Evolutionary conservation across 2,888 invertebrate genomes (phyloP).

Genomic region (Nomada ferruginata): DNA sequence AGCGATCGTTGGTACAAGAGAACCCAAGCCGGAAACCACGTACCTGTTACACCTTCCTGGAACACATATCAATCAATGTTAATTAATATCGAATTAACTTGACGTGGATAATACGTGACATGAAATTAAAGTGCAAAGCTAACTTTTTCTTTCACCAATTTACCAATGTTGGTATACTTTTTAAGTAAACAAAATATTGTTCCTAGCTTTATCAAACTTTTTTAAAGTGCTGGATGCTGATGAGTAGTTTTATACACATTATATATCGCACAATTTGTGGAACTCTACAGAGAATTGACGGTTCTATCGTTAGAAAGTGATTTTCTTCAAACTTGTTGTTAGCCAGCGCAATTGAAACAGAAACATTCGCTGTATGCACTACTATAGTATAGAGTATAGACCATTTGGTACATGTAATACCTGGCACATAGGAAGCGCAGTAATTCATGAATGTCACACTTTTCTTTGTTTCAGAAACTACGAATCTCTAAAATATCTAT

Average conservation of each 20-base stretch:
- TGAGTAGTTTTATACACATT: neutral
- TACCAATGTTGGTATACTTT: too few species aligned
- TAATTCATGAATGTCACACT: neutral
- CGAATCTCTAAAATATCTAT: neutral
- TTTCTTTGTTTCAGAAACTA: neutral
- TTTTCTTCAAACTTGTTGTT: conserved; percentile 8
- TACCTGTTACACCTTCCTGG: conserved; percentile 89
- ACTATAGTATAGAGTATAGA: too few species aligned
- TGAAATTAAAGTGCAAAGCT: too few species aligned
- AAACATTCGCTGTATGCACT: neutral
- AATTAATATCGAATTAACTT: neutral
- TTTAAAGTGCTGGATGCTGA: neutral
- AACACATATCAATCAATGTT: conserved; percentile 58
- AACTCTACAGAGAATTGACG: neutral
- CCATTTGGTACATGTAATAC: too few species aligned
- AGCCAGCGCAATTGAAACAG: neutral
- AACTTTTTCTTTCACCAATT: neutral
- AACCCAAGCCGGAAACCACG: conserved; percentile 93
- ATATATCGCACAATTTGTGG: neutral
- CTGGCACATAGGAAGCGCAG: too few species aligned
- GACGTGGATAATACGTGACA: too few species aligned
- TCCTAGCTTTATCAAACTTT: neutral
- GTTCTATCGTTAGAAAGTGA: conserved; percentile 26
- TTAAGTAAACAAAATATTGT: too few species aligned
- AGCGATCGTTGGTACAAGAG: conserved; percentile 89